Conservation (phyloP, 2,797 vertebrate genomes). For the Cacajao melanocephalus region DNA sequence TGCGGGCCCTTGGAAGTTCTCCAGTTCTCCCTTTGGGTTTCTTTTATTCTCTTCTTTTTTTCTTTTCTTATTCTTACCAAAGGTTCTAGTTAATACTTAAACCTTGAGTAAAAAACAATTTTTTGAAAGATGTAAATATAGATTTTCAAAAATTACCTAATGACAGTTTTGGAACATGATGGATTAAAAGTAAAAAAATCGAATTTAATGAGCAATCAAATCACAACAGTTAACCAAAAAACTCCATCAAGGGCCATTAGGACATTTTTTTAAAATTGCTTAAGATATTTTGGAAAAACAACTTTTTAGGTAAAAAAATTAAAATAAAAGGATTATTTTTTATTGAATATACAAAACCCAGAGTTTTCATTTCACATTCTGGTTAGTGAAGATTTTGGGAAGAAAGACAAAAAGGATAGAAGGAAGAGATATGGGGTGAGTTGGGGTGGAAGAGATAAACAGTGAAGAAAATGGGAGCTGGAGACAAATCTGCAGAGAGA, state of each 20-base stretch:
- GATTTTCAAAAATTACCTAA: not conserved
- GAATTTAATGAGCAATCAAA: not conserved
- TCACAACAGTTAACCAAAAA: not conserved
- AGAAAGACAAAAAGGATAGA: not conserved
- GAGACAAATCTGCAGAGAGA: accelerated
- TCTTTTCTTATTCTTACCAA: not conserved
- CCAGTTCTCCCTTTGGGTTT: not conserved
- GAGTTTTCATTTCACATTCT: not conserved
- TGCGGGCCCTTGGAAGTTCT: not conserved
- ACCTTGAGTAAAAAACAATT: not conserved
- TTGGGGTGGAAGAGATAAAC: too few relatives aligned
- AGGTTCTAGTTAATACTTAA: not conserved
- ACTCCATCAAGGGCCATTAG: not conserved
- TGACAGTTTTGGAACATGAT: not conserved
- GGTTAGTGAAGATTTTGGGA: not conserved
- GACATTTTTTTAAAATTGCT: not conserved
- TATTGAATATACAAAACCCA: not conserved
- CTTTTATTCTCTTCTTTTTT: not conserved
- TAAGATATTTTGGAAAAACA: not conserved
- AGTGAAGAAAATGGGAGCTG: not conserved
- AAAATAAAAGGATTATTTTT: not conserved
- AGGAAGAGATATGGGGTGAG: accelerated
- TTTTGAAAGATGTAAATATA: not conserved
- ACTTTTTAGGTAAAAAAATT: not conserved
- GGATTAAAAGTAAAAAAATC: not conserved